Percentiles rank a stretch among this genome's conserved stretches.
These are phyloP conservation scores for Grallaria varia DNA, from an alignment of 2,113 vertebrate species.

Conservation along the genomic window DNA sequence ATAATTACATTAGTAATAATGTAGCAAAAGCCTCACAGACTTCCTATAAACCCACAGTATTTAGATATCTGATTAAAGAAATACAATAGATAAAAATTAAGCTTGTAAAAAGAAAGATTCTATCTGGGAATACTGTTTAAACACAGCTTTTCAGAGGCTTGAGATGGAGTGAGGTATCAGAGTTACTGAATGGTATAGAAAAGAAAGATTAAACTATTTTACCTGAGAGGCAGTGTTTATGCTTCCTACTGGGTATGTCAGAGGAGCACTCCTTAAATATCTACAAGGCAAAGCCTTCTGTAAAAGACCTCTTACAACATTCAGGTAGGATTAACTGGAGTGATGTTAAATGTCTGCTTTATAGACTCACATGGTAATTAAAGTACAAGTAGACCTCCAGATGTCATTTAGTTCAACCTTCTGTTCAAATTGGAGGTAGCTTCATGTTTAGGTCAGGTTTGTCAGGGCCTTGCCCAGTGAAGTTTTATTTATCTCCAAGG, in stretches of 20 bases:
- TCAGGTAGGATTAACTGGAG: not conserved
- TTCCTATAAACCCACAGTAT: not conserved
- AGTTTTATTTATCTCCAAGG: not conserved
- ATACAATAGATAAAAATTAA: not conserved
- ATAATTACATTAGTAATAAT: slow-evolving; percentile 13
- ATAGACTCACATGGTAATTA: not conserved
- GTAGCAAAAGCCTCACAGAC: slow-evolving; percentile 15
- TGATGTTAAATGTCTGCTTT: not conserved
- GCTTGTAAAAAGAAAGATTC: not conserved
- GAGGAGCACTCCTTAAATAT: not conserved
- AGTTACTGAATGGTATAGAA: not conserved
- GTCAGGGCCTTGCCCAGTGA: not conserved
- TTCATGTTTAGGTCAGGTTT: not conserved
- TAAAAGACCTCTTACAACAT: not conserved
- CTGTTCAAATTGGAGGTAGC: not conserved
- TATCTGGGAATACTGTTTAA: not conserved
- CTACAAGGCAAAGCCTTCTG: not conserved
- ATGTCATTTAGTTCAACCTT: not conserved
- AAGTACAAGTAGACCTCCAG: not conserved
- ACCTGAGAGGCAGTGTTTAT: not conserved
- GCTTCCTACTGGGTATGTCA: not conserved
- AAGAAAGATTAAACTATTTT: not conserved
- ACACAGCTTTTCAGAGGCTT: not conserved
- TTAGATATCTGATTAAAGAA: not conserved
- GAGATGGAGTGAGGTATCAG: not conserved